Percentiles rank a stretch among this genome's conserved stretches.
Evolutionary conservation across 2,797 vertebrate genomes (phyloP).

Genomic region (Girardinus metallicus): DNA sequence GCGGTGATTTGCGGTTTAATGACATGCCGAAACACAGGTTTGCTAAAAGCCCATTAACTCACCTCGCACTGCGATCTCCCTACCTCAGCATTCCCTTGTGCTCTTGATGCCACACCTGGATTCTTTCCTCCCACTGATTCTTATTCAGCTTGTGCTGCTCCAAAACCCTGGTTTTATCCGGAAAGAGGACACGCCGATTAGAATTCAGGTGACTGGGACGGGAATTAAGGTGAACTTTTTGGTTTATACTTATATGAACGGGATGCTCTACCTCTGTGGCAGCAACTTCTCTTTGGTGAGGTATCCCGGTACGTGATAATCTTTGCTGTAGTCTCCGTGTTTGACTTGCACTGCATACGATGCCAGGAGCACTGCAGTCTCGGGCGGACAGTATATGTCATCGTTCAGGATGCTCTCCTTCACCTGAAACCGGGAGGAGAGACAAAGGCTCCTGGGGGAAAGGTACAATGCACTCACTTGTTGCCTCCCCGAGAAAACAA

Average conservation of each 20-base stretch:
- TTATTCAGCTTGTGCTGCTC: constrained; percentile 98
- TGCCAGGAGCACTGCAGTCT: constrained; percentile 93
- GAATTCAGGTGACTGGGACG: constrained; percentile 39
- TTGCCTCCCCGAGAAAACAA: not conserved
- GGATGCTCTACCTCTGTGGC: constrained; percentile 87
- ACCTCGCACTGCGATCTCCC: constrained; percentile 8
- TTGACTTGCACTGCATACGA: constrained; percentile 96
- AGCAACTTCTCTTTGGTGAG: constrained; percentile 91
- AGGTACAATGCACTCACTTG: not conserved
- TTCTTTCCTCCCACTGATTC: constrained; percentile 96
- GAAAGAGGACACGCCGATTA: constrained; percentile 43
- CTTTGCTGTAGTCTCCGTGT: constrained; percentile 91
- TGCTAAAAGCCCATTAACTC: not conserved
- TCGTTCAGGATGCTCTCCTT: constrained; percentile 95
- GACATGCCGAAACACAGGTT: constrained; percentile 2
- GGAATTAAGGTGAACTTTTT: constrained; percentile 48
- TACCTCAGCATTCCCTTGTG: constrained; percentile 95
- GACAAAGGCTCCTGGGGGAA: not conserved
- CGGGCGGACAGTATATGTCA: constrained; percentile 97
- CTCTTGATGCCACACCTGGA: constrained; percentile 96
- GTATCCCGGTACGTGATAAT: constrained; percentile 90
- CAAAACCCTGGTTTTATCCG: constrained; percentile 85
- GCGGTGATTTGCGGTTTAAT: constrained; percentile 26
- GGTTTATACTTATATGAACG: constrained; percentile 36
- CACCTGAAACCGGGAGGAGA: constrained; percentile 73